A percentile compares a stretch with the other conserved stretches of the same genome.
These are phyloP conservation scores for Lypha dubia DNA, from an alignment of 2,888 invertebrate species.

Conservation along the genomic window DNA sequence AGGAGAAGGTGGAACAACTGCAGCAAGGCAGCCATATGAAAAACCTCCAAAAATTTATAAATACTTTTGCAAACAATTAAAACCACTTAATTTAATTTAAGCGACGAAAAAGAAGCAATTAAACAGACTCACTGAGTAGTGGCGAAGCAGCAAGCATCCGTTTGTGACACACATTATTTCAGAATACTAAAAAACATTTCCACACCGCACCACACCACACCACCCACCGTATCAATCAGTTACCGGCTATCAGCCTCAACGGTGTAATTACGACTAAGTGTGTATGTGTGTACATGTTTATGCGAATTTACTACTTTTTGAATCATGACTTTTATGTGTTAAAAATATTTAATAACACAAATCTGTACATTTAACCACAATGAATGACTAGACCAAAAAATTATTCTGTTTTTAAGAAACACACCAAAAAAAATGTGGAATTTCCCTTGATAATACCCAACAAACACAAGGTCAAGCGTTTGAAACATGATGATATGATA, in stretches of 20 bases:
- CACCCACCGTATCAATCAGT: not conserved
- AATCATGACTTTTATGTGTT: not conserved
- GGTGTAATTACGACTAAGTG: no score
- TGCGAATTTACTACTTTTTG: not conserved
- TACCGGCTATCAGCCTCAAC: not conserved
- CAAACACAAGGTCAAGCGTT: no score
- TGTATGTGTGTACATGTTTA: not conserved
- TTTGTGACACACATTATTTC: not conserved
- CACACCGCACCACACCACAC: not conserved
- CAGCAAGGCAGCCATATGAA: conserved; percentile 5
- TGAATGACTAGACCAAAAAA: no score
- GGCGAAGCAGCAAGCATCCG: not conserved
- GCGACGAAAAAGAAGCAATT: not conserved
- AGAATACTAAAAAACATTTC: not conserved
- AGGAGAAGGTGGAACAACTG: not conserved
- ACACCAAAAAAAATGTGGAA: no score
- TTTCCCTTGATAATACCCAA: no score
- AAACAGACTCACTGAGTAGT: conserved; percentile 13
- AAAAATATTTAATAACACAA: no score
- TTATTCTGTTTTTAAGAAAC: no score
- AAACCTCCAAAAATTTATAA: conserved; percentile 50
- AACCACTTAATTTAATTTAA: conserved; percentile 44
- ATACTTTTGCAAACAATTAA: conserved; percentile 39
- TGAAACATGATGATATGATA: no score
- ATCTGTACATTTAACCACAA: no score